These are phyloP conservation scores for Zaprionus davidi DNA, from an alignment of 1,140 invertebrate species.

Conservation along the genomic window DNA sequence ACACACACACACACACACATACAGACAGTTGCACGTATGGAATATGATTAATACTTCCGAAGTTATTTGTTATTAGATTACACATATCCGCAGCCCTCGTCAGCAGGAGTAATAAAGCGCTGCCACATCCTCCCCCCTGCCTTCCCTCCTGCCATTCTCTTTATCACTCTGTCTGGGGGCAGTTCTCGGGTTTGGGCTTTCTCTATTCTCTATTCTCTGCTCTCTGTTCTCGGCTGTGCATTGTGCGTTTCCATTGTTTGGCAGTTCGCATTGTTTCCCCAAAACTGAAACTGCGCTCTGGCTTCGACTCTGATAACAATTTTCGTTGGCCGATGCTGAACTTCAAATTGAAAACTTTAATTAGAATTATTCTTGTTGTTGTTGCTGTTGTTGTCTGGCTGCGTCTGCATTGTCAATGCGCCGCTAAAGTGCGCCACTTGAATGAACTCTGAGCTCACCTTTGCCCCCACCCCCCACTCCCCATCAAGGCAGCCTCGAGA, in stretches of 20 bases:
- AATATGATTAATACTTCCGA: conserved; percentile 82
- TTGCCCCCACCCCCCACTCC: conserved; percentile 3
- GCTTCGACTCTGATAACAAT: conserved; percentile 60
- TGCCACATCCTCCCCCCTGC: not conserved
- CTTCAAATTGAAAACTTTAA: conserved; percentile 83
- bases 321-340: conserved; percentile 53
- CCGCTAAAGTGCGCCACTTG: conserved; percentile 57
- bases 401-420: conserved; percentile 70
- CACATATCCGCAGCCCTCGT: conserved; percentile 42
- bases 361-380: conserved; percentile 80
- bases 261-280: conserved; percentile 59
- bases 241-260: conserved; percentile 67
- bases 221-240: conserved; percentile 15
- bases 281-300: conserved; percentile 56
- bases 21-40: conserved; percentile 25
- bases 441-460: conserved; percentile 58
- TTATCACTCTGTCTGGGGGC: not conserved
- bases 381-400: conserved; percentile 44
- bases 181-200: not conserved
- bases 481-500: not conserved
- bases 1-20: conserved; percentile 3
- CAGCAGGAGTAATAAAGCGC: not conserved
- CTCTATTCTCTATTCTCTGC: not conserved
- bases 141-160: not conserved
- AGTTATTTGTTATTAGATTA: conserved; percentile 83